Conservation (phyloP, 2,888 invertebrate species). For the Diadegma fenestrale region DNA sequence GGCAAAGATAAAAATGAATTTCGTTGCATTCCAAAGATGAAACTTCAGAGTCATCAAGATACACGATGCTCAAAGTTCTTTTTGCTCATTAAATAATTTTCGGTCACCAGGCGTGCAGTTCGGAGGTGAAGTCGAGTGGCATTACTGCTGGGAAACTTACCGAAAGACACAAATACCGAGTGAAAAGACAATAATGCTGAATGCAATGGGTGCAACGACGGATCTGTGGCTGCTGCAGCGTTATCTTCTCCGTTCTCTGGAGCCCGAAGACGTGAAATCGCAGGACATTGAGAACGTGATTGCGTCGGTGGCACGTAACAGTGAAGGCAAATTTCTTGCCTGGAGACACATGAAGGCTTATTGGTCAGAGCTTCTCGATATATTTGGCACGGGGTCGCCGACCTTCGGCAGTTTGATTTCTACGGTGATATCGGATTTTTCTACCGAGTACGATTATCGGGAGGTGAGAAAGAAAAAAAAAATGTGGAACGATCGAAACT, state of each 20-base stretch:
- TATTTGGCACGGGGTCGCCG: constrained; percentile 89
- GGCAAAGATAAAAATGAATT: no score
- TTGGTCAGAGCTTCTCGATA: constrained; percentile 88
- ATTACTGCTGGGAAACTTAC: constrained; percentile 91
- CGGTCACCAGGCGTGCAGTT: constrained; percentile 88
- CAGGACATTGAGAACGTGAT: constrained; percentile 91
- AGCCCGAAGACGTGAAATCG: constrained; percentile 89
- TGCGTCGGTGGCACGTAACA: constrained; percentile 90
- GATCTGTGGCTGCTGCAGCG: constrained; percentile 94
- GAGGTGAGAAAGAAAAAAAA: constrained; percentile 86
- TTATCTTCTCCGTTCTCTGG: constrained; percentile 91
- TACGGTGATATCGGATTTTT: constrained; percentile 88
- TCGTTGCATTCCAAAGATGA: no score
- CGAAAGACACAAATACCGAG: constrained; percentile 89
- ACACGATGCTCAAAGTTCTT: no score
- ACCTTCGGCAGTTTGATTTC: constrained; percentile 89
- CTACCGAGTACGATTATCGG: constrained; percentile 91
- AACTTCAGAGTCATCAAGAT: no score
- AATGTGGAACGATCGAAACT: background rate
- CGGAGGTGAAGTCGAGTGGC: constrained; percentile 91
- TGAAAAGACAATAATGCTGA: constrained; percentile 90
- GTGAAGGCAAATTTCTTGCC: constrained; percentile 89
- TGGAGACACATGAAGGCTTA: constrained; percentile 91
- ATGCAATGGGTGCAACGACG: constrained; percentile 89
- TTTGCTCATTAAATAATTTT: background rate